phyloP scores from a whole-genome alignment of 2,113 vertebrate genomes.

The Charina bottae region DNA sequence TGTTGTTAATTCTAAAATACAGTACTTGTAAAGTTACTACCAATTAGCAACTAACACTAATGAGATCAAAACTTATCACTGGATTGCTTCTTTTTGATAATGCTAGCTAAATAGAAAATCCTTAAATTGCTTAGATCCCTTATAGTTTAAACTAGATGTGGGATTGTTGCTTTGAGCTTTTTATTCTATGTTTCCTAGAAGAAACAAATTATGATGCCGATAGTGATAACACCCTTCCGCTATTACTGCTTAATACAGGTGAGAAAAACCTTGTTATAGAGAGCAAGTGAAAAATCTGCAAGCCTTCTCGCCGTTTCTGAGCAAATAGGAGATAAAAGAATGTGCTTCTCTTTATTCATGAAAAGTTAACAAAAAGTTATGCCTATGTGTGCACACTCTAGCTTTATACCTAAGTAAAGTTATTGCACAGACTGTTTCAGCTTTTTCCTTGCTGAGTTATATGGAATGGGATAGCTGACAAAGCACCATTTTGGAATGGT shows the following conservation, averaged over 20 bases:
- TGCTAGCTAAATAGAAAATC: neutral
- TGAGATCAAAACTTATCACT: neutral
- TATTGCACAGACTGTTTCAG: neutral
- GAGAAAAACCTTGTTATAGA: neutral
- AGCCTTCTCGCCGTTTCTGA: neutral
- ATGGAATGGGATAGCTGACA: neutral
- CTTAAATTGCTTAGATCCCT: neutral
- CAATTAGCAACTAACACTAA: neutral
- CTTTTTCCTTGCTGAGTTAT: slow-evolving; percentile 47
- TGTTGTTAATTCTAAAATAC: neutral
- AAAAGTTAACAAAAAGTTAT: neutral
- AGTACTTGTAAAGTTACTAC: neutral
- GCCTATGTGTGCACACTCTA: neutral
- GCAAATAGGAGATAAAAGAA: neutral
- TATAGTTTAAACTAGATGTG: neutral
- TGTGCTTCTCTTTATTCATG: neutral
- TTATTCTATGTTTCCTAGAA: neutral
- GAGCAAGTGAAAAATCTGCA: neutral
- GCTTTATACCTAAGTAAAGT: slow-evolving; percentile 2
- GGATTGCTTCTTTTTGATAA: neutral
- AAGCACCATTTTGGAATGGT: slow-evolving; percentile 9
- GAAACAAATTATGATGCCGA: neutral
- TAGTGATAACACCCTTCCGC: neutral
- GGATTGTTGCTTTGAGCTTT: neutral
- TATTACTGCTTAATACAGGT: neutral